These are phyloP conservation scores for Crambe crambe DNA, from an alignment of 37 sponge, comb jelly and placozoan species.

Conservation along the genomic window DNA sequence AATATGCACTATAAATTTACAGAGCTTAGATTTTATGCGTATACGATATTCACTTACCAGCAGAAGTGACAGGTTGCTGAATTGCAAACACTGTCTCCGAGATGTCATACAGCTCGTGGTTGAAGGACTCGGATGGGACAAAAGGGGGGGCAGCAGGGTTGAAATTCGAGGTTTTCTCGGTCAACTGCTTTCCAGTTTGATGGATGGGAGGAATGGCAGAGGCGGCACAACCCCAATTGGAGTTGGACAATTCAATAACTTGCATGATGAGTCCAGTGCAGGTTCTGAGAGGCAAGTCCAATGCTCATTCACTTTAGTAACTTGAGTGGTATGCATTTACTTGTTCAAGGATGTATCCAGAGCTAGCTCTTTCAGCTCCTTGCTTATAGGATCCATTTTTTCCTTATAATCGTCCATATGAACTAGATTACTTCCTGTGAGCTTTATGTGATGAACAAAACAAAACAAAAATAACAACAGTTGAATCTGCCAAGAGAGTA, in stretches of 20 bases:
- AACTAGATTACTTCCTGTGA: not conserved
- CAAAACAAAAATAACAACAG: not conserved
- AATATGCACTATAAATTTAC: too few relatives aligned
- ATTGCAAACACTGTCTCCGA: not conserved
- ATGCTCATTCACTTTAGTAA: not conserved
- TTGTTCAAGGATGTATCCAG: slow-evolving; percentile 4
- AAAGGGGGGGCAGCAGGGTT: slow-evolving; percentile 17
- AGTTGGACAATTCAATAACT: not conserved
- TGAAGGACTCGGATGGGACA: not conserved
- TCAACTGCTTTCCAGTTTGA: not conserved
- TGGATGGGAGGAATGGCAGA: not conserved
- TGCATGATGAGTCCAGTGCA: slow-evolving; percentile 1
- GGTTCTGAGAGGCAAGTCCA: not conserved
- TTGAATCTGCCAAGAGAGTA: not conserved
- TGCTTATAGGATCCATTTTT: not conserved
- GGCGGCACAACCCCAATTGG: not conserved
- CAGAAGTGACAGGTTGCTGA: slow-evolving; percentile 20
- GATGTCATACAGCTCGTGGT: not conserved
- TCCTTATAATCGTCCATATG: not conserved
- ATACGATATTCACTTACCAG: slow-evolving; percentile 8
- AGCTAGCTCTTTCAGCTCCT: not conserved
- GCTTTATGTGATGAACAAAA: not conserved
- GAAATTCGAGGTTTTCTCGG: not conserved
- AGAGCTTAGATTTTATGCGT: too few relatives aligned
- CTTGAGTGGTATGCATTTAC: not conserved